These are phyloP conservation scores for Sebastes trivittatus DNA, from an alignment of 2,797 vertebrate species.

Conservation along the genomic window DNA sequence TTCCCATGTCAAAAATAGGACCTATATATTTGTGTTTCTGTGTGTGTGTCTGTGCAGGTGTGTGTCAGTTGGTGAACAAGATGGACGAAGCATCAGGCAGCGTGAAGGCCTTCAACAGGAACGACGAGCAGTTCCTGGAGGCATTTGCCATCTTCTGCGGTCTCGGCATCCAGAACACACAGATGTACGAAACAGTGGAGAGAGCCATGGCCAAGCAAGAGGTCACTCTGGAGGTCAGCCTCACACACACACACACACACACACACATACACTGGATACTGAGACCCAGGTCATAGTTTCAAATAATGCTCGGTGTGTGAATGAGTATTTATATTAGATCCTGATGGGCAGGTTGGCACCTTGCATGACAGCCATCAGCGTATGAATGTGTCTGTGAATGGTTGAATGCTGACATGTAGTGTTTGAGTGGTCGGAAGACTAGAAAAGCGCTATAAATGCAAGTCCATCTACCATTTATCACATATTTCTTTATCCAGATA, in stretches of 20 bases:
- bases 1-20: not conserved
- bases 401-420: too few species aligned
- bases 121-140: constrained; percentile 97
- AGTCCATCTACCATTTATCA: not conserved
- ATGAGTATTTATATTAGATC: too few species aligned
- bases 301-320: not conserved
- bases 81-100: constrained; percentile 89
- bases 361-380: too few species aligned
- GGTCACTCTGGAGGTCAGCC: constrained; percentile 93
- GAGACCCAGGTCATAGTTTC: not conserved
- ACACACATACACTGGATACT: not conserved
- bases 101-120: constrained; percentile 93
- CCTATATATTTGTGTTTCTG: not conserved
- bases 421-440: too few species aligned
- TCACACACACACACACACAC: not conserved
- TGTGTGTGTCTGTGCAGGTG: constrained; percentile 78
- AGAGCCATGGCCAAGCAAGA: constrained; percentile 97
- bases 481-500: not conserved
- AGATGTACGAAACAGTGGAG: constrained; percentile 98
- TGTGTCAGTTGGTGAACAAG: constrained; percentile 96
- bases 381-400: too few species aligned
- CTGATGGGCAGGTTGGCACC: too few species aligned
- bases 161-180: constrained; percentile 96
- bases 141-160: constrained; percentile 99
- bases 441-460: too few species aligned